Percentiles rank a stretch among this genome's conserved stretches.
These are phyloP conservation scores for Lytechinus pictus DNA, from an alignment of 35 echinoderm and acorn worm species.

Conservation along the genomic window DNA sequence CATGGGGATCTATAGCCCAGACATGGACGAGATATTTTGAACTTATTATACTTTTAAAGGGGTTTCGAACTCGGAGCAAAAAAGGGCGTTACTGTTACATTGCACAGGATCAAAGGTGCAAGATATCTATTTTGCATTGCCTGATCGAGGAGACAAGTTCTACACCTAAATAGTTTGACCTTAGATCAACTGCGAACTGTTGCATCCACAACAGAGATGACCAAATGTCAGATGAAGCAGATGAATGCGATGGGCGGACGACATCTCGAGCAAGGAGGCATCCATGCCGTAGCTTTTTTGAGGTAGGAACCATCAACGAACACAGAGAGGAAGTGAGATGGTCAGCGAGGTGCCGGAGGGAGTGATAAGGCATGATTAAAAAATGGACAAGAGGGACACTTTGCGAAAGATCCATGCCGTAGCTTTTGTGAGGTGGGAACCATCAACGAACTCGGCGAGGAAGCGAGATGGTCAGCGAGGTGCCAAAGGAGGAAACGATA, in stretches of 20 bases:
- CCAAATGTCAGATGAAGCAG: constrained; percentile 55
- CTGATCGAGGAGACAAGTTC: no score
- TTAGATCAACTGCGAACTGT: constrained; percentile 61
- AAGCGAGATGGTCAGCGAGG: background rate
- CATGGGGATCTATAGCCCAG: constrained; percentile 16
- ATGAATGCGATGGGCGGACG: background rate
- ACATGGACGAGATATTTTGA: constrained; percentile 15
- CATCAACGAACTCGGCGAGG: no score
- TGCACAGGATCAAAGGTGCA: constrained; percentile 72
- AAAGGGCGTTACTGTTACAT: constrained; percentile 47
- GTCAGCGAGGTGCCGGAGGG: background rate
- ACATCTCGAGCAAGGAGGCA: background rate
- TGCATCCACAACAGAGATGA: constrained; percentile 50
- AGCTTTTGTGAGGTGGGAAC: no score
- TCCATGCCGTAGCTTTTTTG: background rate
- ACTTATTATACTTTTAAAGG: background rate
- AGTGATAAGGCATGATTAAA: no score
- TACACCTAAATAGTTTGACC: constrained; percentile 54
- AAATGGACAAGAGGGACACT: constrained; percentile 66
- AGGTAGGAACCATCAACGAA: background rate
- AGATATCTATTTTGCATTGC: constrained; percentile 22
- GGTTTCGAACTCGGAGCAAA: constrained; percentile 13
- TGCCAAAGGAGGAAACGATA: constrained; percentile 5
- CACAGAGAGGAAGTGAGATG: background rate
- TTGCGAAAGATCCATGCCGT: constrained; percentile 56